Evolutionary conservation across 2,113 vertebrate species (phyloP).

Genomic region (Platycercus adscitus): DNA sequence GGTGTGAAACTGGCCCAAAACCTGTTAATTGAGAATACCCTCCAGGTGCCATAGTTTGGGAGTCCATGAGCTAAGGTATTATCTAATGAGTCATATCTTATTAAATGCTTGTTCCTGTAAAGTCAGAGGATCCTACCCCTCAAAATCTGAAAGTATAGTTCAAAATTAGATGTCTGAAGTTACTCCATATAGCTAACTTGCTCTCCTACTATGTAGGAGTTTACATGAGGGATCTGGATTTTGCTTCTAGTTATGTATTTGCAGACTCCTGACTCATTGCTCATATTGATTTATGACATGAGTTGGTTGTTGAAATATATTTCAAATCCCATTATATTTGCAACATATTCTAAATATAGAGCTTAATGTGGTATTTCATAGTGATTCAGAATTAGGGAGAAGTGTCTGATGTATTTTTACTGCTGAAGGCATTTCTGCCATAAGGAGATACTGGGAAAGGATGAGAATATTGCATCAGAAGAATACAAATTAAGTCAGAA

Average conservation of each 20-base stretch:
- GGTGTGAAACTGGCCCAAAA: background rate
- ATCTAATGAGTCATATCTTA: background rate
- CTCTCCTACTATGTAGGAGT: background rate
- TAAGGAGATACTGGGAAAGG: background rate
- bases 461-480: background rate
- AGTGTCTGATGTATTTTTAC: background rate
- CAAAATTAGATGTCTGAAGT: background rate
- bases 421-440: constrained; percentile 6
- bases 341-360: constrained; percentile 7
- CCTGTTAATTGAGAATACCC: fast-evolving
- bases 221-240: background rate
- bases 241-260: background rate
- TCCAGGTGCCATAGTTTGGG: background rate
- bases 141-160: background rate
- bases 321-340: constrained; percentile 18
- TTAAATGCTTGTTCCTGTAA: background rate
- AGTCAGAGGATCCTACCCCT: background rate
- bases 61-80: background rate
- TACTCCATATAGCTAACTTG: background rate
- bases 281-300: background rate
- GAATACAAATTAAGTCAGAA: background rate
- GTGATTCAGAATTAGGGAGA: background rate
- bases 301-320: background rate
- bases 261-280: background rate
- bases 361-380: background rate